These are phyloP conservation scores for Ridgeia piscesae DNA, from an alignment of 1,140 invertebrate species.

Conservation along the genomic window DNA sequence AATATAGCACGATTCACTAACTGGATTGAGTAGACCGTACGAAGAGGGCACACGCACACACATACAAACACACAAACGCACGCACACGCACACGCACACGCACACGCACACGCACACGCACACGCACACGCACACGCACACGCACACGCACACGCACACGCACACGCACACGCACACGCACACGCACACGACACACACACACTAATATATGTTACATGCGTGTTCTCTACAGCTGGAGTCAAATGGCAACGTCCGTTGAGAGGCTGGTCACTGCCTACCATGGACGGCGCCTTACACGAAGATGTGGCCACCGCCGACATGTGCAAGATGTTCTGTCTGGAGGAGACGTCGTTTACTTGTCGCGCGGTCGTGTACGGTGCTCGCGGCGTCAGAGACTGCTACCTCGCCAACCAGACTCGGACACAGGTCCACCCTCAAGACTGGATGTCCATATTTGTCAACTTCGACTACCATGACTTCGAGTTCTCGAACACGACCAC, in stretches of 20 bases:
- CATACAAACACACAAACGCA: too few species aligned
- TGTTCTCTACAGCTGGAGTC: constrained; percentile 10
- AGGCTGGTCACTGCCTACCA: not conserved
- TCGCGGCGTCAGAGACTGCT: not conserved
- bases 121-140: not conserved
- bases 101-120: too few species aligned
- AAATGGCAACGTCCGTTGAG: not conserved
- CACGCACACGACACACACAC: not conserved
- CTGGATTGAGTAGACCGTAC: too few species aligned
- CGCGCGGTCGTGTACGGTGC: constrained; percentile 7
- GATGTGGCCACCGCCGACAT: not conserved
- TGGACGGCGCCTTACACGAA: not conserved
- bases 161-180: too few species aligned
- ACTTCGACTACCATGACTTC: not conserved
- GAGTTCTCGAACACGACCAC: not conserved
- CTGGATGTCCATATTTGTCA: not conserved
- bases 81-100: too few species aligned
- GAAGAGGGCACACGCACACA: too few species aligned
- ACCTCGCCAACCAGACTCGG: not conserved
- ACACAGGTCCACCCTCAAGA: not conserved
- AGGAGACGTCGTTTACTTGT: constrained; percentile 10
- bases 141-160: too few species aligned
- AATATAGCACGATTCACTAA: too few species aligned
- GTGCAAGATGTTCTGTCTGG: not conserved
- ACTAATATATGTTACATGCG: not conserved